Evolutionary conservation across 2,113 vertebrate genomes (phyloP).

Genomic region (Rhynchomys soricoides): DNA sequence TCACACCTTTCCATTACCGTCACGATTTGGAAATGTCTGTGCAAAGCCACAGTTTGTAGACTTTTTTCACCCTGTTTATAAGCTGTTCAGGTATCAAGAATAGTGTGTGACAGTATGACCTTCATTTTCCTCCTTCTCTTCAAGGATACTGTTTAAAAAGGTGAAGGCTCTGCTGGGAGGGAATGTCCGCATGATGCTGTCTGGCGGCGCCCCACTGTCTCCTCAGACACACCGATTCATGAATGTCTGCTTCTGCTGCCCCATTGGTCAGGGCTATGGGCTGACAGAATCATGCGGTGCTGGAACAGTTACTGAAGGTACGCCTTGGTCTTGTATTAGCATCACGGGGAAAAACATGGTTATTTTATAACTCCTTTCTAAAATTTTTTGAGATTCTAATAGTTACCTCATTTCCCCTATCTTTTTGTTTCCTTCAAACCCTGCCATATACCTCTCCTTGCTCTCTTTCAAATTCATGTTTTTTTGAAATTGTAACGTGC

Average conservation of each 20-base stretch:
- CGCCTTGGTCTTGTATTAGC: neutral
- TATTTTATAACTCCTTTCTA: neutral
- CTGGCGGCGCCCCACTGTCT: slow-evolving; percentile 95
- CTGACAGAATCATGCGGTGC: slow-evolving; percentile 98
- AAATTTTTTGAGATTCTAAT: neutral
- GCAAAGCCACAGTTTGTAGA: neutral
- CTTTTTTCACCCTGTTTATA: slow-evolving; percentile 2
- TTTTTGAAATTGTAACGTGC: neutral
- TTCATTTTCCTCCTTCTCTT: neutral
- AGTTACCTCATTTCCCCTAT: neutral
- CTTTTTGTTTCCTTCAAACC: neutral
- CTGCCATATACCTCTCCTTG: neutral
- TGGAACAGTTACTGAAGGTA: slow-evolving; percentile 95
- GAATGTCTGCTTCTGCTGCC: slow-evolving; percentile 98
- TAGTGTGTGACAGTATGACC: neutral
- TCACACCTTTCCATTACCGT: slow-evolving; percentile 3
- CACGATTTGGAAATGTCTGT: slow-evolving; percentile 24
- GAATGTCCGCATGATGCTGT: slow-evolving; percentile 95
- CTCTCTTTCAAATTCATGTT: neutral
- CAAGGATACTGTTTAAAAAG: slow-evolving; percentile 93
- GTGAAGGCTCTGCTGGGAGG: slow-evolving; percentile 95
- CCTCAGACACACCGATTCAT: slow-evolving; percentile 96
- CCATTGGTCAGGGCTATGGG: slow-evolving; percentile 96
- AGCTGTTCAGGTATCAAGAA: neutral
- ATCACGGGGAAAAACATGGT: neutral